Base-by-base conservation (phyloP, 2,888 invertebrate species). In the Xanthorhoe spadicearia region DNA sequence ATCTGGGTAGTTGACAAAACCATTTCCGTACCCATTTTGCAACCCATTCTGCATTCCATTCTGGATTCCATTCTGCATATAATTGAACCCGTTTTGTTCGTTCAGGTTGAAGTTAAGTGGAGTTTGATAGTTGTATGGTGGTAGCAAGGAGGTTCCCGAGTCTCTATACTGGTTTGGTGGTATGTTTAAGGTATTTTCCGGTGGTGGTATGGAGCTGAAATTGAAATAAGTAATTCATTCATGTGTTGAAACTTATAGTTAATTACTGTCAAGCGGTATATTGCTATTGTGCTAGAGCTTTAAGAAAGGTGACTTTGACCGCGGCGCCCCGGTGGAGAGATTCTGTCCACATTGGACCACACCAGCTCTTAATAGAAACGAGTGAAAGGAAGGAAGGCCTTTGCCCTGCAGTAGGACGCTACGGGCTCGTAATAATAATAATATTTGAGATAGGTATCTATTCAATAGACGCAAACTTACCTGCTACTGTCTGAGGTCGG, bases 401-500 rank as follows among this genome's bases (percentile, higher is more conserved):
- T n/a, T n/a, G n/a, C n/a, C n/a, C n/a, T n/a, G n/a, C n/a, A n/a
- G n/a, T n/a, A n/a, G n/a, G n/a, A n/a, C n/a, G n/a, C n/a, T n/a
- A n/a, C n/a, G n/a, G n/a, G n/a, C n/a, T n/a, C n/a, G n/a, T n/a
- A n/a, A n/a, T n/a, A n/a, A n/a, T n/a, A n/a, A n/a, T n/a, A n/a
- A n/a, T 38, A 10, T 38, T 23, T 4, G 1, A 23, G 2, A 23
- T 23, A 4, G 23, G 23, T 23, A 23, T 23, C 4, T 15, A 46
- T 35, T 43, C 35, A 55, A 50, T 32, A 23, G 23, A 3, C 4
- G 23, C 23, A 23, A 4, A 23, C 23, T 32, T 74, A 92, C 92
- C 88, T 84, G 84, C 82, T 80, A 70, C 78, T 82, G 70, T 92
- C 92, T 77, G 89, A 69, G 19, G 94, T 91, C 74, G 90, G 91